phyloP scores from a whole-genome alignment of 2,888 invertebrate species.

The Terebella lapidaria region DNA sequence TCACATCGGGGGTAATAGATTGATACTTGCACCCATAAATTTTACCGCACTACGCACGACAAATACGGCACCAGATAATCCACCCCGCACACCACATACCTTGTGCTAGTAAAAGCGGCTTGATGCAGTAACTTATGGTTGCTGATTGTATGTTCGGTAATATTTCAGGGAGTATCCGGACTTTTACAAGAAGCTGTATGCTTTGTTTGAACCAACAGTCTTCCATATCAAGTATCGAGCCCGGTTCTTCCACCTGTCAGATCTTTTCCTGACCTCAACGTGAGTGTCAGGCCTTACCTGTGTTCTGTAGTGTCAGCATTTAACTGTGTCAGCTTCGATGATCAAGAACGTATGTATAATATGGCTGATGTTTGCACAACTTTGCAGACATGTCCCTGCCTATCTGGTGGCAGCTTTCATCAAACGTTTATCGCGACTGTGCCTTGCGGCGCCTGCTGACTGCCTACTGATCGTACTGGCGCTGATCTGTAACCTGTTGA shows the following conservation, averaged over 20 bases:
- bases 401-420: constrained; percentile 87
- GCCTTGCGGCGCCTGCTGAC: constrained; percentile 72
- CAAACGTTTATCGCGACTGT: constrained; percentile 79
- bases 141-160: background rate
- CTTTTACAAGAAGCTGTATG: constrained; percentile 90
- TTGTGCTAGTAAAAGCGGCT: no score
- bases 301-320: no score
- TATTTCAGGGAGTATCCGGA: constrained; percentile 78
- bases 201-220: constrained; percentile 84
- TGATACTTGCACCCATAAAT: no score
- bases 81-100: no score
- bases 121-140: no score
- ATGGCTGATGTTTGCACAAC: no score
- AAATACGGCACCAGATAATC: no score
- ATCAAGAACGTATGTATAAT: no score
- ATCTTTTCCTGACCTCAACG: constrained; percentile 88
- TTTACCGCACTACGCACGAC: no score
- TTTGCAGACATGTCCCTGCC: constrained; percentile 73
- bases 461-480: constrained; percentile 38
- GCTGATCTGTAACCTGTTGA: constrained; percentile 78
- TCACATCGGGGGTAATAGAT: no score
- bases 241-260: constrained; percentile 79
- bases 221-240: constrained; percentile 86
- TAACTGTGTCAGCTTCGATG: no score
- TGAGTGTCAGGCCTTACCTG: constrained; percentile 56